Evolutionary conservation across 2,113 vertebrate genomes (phyloP).

Genomic region (Dipodomys stephensi): DNA sequence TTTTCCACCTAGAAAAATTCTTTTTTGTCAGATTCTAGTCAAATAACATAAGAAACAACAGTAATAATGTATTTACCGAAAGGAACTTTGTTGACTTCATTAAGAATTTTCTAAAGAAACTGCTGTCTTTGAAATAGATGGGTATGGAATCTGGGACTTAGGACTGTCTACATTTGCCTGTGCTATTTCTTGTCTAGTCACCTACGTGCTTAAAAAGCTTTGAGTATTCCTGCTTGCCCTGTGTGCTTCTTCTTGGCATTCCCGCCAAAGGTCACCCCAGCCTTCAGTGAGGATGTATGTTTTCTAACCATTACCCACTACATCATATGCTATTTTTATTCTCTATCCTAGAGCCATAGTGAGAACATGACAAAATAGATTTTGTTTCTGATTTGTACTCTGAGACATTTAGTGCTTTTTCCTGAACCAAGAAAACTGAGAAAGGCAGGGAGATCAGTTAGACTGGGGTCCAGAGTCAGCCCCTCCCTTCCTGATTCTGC

Average conservation of each 20-base stretch:
- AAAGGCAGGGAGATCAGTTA: background rate
- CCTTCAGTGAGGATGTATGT: background rate
- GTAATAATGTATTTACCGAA: slow-evolving; percentile 32
- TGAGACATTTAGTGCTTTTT: slow-evolving; percentile 18
- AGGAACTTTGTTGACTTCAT: background rate
- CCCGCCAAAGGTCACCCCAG: slow-evolving; percentile 18
- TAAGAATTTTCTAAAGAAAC: slow-evolving; percentile 40
- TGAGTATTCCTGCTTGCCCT: slow-evolving; percentile 14
- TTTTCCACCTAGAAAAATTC: slow-evolving; percentile 49
- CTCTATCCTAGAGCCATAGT: background rate
- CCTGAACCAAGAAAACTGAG: slow-evolving; percentile 17
- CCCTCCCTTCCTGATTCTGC: background rate
- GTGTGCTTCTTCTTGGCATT: slow-evolving; percentile 62
- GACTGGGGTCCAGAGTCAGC: background rate
- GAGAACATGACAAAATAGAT: slow-evolving; percentile 49
- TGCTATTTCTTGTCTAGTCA: slow-evolving; percentile 54
- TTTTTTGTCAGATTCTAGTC: slow-evolving; percentile 60
- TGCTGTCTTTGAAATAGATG: slow-evolving; percentile 62
- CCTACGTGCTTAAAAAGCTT: background rate
- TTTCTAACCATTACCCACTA: slow-evolving; percentile 3
- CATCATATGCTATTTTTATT: background rate
- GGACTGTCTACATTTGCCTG: slow-evolving; percentile 10
- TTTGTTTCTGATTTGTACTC: slow-evolving; percentile 54
- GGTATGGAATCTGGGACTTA: slow-evolving; percentile 69
- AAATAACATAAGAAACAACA: slow-evolving; percentile 29